Percentiles rank a stretch among this genome's conserved stretches.
Evolutionary conservation across 2,888 invertebrate genomes (phyloP).

Genomic region (Nysson spinosus): DNA sequence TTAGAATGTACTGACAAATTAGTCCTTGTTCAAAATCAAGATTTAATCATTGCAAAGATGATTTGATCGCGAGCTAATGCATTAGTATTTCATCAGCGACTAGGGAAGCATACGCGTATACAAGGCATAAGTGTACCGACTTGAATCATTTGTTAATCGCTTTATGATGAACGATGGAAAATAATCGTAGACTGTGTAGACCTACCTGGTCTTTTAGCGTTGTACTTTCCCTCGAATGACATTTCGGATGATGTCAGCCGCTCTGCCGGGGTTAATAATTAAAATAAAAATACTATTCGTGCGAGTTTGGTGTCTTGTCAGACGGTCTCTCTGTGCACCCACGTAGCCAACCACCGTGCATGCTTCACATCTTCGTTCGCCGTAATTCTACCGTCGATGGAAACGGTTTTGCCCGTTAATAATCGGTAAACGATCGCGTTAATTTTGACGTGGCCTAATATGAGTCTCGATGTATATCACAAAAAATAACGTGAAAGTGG

Average conservation of each 20-base stretch:
- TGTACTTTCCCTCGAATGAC: slow-evolving; percentile 80
- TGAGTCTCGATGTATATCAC: slow-evolving; percentile 17
- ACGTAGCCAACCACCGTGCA: slow-evolving; percentile 23
- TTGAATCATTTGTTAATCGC: too few species aligned
- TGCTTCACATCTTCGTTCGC: slow-evolving; percentile 38
- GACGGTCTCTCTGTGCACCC: slow-evolving; percentile 23
- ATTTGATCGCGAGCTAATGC: too few species aligned
- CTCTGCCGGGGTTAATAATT: slow-evolving; percentile 28
- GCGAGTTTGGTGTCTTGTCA: slow-evolving; percentile 37
- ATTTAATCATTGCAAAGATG: too few species aligned
- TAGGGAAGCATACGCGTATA: too few species aligned
- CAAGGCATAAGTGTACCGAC: too few species aligned
- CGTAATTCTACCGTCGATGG: not conserved
- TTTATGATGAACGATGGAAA: too few species aligned
- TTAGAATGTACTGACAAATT: too few species aligned
- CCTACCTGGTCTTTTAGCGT: slow-evolving; percentile 81
- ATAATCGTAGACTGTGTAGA: too few species aligned
- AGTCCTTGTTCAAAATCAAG: too few species aligned
- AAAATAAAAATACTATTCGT: slow-evolving; percentile 36
- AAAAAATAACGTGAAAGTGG: slow-evolving; percentile 56
- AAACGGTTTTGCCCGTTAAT: not conserved
- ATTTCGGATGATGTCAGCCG: slow-evolving; percentile 62
- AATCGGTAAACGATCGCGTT: not conserved
- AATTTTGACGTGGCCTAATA: slow-evolving; percentile 51
- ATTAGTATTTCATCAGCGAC: too few species aligned